These are phyloP conservation scores for Cydia splendana DNA, from an alignment of 1,140 invertebrate genomes.

Conservation along the genomic window DNA sequence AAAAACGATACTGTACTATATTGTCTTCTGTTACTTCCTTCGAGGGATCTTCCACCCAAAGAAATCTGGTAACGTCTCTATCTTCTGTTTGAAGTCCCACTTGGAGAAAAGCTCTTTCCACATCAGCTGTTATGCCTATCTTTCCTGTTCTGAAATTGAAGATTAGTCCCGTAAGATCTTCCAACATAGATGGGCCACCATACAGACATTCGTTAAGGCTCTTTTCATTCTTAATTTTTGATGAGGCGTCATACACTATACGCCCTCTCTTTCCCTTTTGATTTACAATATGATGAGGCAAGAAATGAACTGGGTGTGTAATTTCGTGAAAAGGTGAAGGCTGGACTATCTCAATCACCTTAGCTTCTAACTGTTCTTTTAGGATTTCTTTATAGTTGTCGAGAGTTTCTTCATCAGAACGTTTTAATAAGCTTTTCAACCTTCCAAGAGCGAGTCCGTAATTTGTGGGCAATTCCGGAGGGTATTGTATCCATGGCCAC, in stretches of 20 bases:
- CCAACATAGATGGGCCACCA: constrained; percentile 33
- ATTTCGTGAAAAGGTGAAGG: not conserved
- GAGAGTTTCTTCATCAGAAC: constrained; percentile 23
- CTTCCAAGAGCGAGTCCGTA: constrained; percentile 32
- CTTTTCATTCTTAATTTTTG: constrained; percentile 16
- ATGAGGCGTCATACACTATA: constrained; percentile 22
- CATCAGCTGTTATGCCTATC: constrained; percentile 22
- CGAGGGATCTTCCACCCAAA: constrained; percentile 31
- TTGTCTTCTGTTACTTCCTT: constrained; percentile 29
- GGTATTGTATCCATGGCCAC: constrained; percentile 35
- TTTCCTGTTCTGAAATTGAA: constrained; percentile 26
- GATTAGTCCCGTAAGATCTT: constrained; percentile 34
- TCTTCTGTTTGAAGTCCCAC: constrained; percentile 33
- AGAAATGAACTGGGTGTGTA: not conserved
- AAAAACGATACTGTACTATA: constrained; percentile 14
- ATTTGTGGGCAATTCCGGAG: constrained; percentile 29
- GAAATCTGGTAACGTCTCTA: constrained; percentile 36
- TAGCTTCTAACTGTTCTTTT: constrained; percentile 18
- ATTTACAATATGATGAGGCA: constrained; percentile 28
- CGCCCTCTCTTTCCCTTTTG: constrained; percentile 22
- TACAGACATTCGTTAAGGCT: constrained; percentile 32
- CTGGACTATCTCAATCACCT: constrained; percentile 13
- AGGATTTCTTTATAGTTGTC: constrained; percentile 19
- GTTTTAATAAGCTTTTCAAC: constrained; percentile 9
- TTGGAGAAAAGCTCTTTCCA: constrained; percentile 21